phyloP scores from a whole-genome alignment of 1,140 invertebrate species.

The Macrotrachela quadricornifera region DNA sequence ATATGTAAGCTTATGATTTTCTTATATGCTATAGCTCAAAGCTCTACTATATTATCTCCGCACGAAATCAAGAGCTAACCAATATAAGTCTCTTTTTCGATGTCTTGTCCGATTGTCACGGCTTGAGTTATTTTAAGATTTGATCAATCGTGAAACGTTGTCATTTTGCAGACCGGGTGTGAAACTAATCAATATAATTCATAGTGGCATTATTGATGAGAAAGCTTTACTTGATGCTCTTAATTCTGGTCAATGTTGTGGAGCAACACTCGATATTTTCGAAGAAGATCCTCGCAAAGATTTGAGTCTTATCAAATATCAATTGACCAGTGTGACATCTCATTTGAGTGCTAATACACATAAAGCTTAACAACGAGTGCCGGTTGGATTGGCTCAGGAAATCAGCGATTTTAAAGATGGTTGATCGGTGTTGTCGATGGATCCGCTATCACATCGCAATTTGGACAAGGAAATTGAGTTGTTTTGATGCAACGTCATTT shows the following conservation, averaged over 20 bases:
- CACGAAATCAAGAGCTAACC: too few species aligned
- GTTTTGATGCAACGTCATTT: too few species aligned
- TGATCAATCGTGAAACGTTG: slow-evolving; percentile 57
- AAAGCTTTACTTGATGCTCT: slow-evolving; percentile 24
- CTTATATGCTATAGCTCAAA: too few species aligned
- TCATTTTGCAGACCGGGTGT: slow-evolving; percentile 65
- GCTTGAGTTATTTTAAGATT: slow-evolving; percentile 70
- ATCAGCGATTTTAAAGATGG: slow-evolving; percentile 41
- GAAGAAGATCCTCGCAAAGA: slow-evolving; percentile 41
- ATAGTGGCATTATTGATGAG: slow-evolving; percentile 72
- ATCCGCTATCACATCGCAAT: too few species aligned
- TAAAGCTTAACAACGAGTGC: slow-evolving; percentile 77
- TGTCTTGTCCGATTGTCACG: too few species aligned
- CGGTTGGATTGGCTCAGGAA: slow-evolving; percentile 78
- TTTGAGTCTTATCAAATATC: slow-evolving; percentile 34
- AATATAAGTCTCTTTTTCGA: too few species aligned
- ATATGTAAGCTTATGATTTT: too few species aligned
- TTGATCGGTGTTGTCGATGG: too few species aligned
- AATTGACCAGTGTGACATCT: slow-evolving; percentile 69
- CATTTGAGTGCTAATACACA: slow-evolving; percentile 78
- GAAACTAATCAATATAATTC: slow-evolving; percentile 71
- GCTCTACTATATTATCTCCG: too few species aligned
- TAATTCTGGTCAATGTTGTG: slow-evolving; percentile 49
- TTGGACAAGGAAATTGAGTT: too few species aligned
- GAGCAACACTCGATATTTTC: slow-evolving; percentile 78